phyloP scores from a whole-genome alignment of 2,797 vertebrate genomes.

The Hozukius guyotensis region DNA sequence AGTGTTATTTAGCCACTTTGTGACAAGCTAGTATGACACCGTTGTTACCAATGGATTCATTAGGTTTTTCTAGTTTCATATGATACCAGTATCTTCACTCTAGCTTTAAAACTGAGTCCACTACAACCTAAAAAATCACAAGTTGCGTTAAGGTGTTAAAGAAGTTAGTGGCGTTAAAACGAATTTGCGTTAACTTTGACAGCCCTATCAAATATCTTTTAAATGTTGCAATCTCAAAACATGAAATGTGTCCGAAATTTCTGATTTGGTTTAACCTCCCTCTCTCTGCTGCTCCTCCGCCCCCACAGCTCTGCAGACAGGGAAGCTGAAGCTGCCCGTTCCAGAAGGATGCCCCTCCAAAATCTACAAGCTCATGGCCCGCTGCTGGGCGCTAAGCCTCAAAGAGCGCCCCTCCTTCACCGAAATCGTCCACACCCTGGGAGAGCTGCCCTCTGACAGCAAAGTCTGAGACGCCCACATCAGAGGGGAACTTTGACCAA shows the following conservation, averaged over 20 bases:
- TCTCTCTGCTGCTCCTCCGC: not conserved
- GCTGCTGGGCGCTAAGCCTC: conserved; percentile 92
- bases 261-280: not conserved
- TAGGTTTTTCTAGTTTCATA: too few species aligned
- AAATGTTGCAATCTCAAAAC: not conserved
- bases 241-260: not conserved
- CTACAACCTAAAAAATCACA: too few species aligned
- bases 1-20: too few species aligned
- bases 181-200: too few species aligned
- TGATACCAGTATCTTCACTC: too few species aligned
- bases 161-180: too few species aligned
- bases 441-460: conserved; percentile 89
- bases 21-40: too few species aligned
- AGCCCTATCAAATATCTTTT: too few species aligned
- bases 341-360: conserved; percentile 92
- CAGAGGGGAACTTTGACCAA: conserved; percentile 38
- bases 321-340: conserved; percentile 86
- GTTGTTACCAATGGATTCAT: too few species aligned
- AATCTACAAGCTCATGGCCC: conserved; percentile 92
- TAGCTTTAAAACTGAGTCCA: too few species aligned
- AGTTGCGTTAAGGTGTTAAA: too few species aligned
- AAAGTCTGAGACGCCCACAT: conserved; percentile 86
- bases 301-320: conserved; percentile 87
- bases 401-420: conserved; percentile 97
- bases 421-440: conserved; percentile 88